phyloP scores from a whole-genome alignment of 2,113 vertebrate genomes.

The Nyctereutes procyonoides region DNA sequence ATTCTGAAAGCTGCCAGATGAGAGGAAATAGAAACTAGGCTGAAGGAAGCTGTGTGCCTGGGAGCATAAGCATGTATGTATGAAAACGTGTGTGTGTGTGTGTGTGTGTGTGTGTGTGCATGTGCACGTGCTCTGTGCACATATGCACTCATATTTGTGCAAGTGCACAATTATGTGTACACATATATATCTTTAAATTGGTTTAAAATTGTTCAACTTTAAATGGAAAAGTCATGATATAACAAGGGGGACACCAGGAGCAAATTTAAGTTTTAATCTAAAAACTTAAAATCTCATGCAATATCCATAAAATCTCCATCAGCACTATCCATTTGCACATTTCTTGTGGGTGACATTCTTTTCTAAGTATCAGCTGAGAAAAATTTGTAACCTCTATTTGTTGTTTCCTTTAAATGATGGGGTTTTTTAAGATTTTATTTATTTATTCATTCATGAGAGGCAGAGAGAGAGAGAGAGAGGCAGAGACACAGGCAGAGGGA shows the following conservation, averaged over 20 bases:
- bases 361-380: conserved; percentile 18
- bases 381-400: background rate
- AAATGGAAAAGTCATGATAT: background rate
- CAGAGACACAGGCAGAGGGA: too few relatives aligned
- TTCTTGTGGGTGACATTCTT: background rate
- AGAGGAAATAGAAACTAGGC: conserved; percentile 84
- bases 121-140: background rate
- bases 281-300: background rate
- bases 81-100: background rate
- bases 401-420: background rate
- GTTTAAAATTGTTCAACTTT: conserved; percentile 65
- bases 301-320: background rate
- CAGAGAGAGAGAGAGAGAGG: too few relatives aligned
- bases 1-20: conserved; percentile 90
- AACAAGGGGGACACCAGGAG: background rate
- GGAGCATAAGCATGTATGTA: background rate
- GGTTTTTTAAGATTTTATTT: too few relatives aligned
- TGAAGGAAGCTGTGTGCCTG: conserved; percentile 74
- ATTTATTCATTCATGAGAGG: too few relatives aligned
- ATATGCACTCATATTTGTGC: background rate
- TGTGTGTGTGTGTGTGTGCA: background rate
- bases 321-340: background rate
- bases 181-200: background rate
- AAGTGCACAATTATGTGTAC: conserved; percentile 65
- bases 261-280: background rate